These are phyloP conservation scores for Colossoma macropomum DNA, from an alignment of 2,113 vertebrate genomes.

Conservation along the genomic window DNA sequence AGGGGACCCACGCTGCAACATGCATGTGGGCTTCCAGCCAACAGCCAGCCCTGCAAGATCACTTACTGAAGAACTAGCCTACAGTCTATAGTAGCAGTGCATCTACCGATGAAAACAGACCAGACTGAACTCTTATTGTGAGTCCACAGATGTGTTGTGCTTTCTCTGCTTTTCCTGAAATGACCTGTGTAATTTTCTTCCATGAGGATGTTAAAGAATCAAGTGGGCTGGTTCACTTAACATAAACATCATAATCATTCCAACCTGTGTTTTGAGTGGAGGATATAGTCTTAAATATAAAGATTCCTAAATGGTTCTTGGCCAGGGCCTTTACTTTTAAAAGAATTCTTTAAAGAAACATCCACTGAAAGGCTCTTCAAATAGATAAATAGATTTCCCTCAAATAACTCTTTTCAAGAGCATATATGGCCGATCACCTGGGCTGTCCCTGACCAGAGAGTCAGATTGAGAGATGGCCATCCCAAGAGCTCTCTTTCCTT, in stretches of 20 bases:
- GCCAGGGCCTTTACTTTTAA: too few relatives aligned
- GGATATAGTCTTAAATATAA: neutral
- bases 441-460: neutral
- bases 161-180: slow-evolving; percentile 2
- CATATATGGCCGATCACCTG: neutral
- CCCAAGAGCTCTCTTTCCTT: slow-evolving; percentile 69
- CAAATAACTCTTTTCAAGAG: neutral
- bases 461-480: slow-evolving; percentile 61
- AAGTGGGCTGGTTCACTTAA: neutral
- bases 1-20: slow-evolving; percentile 65
- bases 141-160: neutral
- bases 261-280: neutral
- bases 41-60: slow-evolving; percentile 82
- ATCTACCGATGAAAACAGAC: neutral
- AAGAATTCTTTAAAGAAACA: too few relatives aligned
- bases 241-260: slow-evolving; percentile 18
- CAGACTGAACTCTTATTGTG: neutral
- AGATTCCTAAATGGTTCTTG: too few relatives aligned
- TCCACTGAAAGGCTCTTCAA: too few relatives aligned
- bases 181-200: slow-evolving; percentile 24
- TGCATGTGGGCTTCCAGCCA: slow-evolving; percentile 92
- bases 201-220: slow-evolving; percentile 39
- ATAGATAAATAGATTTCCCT: too few relatives aligned
- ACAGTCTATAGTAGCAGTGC: slow-evolving; percentile 23
- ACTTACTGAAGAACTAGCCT: slow-evolving; percentile 60